Base-by-base conservation (phyloP, 2,113 vertebrate genomes). In the Psittacula cyanocephala region DNA sequence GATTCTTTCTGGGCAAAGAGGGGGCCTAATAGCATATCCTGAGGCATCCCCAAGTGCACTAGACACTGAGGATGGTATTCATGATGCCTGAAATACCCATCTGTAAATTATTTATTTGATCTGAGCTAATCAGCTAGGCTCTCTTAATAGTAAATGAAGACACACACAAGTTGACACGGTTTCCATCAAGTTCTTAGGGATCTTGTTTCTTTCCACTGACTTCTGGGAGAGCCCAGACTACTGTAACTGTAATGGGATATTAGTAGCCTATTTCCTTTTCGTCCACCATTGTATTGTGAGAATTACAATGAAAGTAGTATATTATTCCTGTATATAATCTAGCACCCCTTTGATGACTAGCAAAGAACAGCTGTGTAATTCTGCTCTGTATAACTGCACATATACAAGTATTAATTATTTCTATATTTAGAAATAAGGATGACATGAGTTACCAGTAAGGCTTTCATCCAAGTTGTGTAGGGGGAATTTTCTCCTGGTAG, bases 401-500 rank as follows among this genome's bases (percentile, higher is more conserved):
- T 63, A 63, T 35, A 74, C 60, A 90, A 86, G 43, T 64, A 88
- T 76, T 85, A 93, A 96, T 91, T 93, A 92, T 68, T 90, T 90
- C 85, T 91, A 76, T 94, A 72, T 94, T 95, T 88, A 94, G 91
- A 94, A 91, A 74, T 63, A 91, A 81, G 72, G 47, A 59, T 81
- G 77, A 78, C 57, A 89, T 47, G 80, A 91, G 47, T 92, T 94
- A 86, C 72, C 43, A 78, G 74, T 65, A 81, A 95, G 82, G 88
- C 93, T 86, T 79, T 84, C 28, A 72, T 81, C 82, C 82, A 93
- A 94, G 78, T 79, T 79, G 50, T 68, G 72, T 81, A 88, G 68
- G 55, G 72, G 69, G 62, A 78, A 46, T 88, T 78, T 78, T 88
- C 43, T 92, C 39, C 64, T 67, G 35, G 47, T 96, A 91, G 69